Base-by-base conservation (phyloP, 2,113 vertebrate genomes). In the Lota lota region DNA sequence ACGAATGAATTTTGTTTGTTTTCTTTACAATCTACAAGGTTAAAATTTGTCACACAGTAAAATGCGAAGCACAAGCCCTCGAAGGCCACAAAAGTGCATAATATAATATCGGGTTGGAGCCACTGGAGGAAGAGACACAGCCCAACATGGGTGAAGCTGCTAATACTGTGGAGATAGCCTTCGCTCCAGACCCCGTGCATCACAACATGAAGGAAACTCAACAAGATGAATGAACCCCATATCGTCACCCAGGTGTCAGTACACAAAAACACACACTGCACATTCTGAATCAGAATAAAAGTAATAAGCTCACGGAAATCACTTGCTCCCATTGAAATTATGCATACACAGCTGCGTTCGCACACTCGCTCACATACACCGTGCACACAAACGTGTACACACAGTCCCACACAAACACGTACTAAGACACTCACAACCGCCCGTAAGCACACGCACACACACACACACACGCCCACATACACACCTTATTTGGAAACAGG, bases 11-110 rank as follows among this genome's bases (percentile, higher is more conserved):
- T 70, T 66, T 22, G 20, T 15, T 19, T 6, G 7, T 47, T 73
- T 74, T 59, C 80, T 79, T 87, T 78, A 79, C 75, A 90, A 85
- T 87, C 76, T 90, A 90, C 83, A 89, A 75, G 74, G 81, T 84
- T 60, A 74, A 81, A 84, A 76, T 80, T 72, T 84, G 40, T 78
- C 79, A 77, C 86, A 87, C 84, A 77, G 74, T 60, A 83, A 86
- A 85, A 85, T 85, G 79, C 81, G 83, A 88, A 83, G 88, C 80
- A 80, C 84, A 90, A 89, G 87, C 90, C 80, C 53, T 61, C 79
- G 83, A 91, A 93, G 92, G 94, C 92, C 90, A 93, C 87, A 91
- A 94, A 94, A 95, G 94, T 95, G 92, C 93, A 91, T 82, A 81
- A 84, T 94, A 88, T 87, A 80, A 68, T 89, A 64, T 91, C 77